Conservation (phyloP, 2,888 invertebrate genomes). For the Brachylomia viminalis region DNA sequence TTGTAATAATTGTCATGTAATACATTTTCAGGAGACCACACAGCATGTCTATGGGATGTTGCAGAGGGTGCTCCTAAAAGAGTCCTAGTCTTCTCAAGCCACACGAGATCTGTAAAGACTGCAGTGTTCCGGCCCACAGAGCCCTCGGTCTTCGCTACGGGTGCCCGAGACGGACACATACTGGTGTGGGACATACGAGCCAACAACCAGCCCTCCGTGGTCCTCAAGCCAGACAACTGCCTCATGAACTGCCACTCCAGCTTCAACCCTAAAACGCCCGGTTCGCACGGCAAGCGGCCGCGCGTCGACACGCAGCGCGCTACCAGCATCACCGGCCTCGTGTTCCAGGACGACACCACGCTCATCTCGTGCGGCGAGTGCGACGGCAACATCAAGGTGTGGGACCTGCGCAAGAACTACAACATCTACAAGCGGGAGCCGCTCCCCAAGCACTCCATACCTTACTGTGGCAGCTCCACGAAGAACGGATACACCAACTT, state of each 20-base stretch:
- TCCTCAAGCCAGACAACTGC: constrained; percentile 92
- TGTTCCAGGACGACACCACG: constrained; percentile 95
- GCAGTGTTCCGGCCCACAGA: constrained; percentile 93
- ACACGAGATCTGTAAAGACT: constrained; percentile 95
- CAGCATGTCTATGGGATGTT: constrained; percentile 95
- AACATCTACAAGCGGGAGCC: constrained; percentile 92
- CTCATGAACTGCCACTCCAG: constrained; percentile 92
- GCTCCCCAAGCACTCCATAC: constrained; percentile 93
- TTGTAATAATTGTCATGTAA: neutral
- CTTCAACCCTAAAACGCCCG: constrained; percentile 86
- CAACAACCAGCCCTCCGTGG: constrained; percentile 80
- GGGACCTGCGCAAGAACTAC: constrained; percentile 97
- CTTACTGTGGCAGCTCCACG: constrained; percentile 93
- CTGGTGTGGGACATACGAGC: constrained; percentile 94
- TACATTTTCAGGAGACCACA: constrained; percentile 92
- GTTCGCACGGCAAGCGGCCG: constrained; percentile 87
- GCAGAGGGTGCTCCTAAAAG: constrained; percentile 86
- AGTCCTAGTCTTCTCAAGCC: constrained; percentile 92
- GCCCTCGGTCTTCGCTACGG: constrained; percentile 95
- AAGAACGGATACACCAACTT: constrained; percentile 94
- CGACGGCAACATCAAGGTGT: constrained; percentile 96
- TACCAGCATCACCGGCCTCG: constrained; percentile 95
- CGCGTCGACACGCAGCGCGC: constrained; percentile 89
- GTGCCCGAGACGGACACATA: constrained; percentile 96
- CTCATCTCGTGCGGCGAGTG: constrained; percentile 96